Conservation (phyloP, 2,113 vertebrate species). For the Periophthalmus modestus region DNA sequence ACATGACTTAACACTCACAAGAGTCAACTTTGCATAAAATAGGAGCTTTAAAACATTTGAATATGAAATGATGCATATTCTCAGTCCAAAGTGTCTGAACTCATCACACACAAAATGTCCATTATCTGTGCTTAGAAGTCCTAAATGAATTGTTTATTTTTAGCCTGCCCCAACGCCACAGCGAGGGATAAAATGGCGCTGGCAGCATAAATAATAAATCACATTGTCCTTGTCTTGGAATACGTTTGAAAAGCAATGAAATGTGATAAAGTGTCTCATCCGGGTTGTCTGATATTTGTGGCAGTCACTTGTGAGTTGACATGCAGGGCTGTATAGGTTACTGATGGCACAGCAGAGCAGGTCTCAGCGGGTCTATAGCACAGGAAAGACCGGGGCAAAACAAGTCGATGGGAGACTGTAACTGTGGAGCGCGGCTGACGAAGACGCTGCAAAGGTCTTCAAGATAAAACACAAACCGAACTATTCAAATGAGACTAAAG, state of each 20-base stretch:
- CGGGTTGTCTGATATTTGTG: constrained; percentile 78
- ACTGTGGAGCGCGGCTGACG: constrained; percentile 46
- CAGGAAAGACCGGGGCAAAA: constrained; percentile 73
- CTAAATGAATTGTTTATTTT: constrained; percentile 77
- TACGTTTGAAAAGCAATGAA: constrained; percentile 82
- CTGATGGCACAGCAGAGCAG: constrained; percentile 67
- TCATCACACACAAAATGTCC: constrained; percentile 42
- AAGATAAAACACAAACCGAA: constrained; percentile 12
- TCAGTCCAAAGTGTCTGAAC: constrained; percentile 40
- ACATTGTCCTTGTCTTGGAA: constrained; percentile 76
- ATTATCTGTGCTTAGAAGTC: constrained; percentile 67
- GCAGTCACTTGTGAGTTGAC: constrained; percentile 80
- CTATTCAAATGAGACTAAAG: background rate
- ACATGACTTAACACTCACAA: too few relatives aligned
- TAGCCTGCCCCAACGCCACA: constrained; percentile 60
- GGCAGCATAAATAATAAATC: constrained; percentile 81
- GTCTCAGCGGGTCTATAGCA: constrained; percentile 73
- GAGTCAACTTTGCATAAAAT: too few relatives aligned
- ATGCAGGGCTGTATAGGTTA: constrained; percentile 73
- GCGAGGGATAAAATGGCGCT: constrained; percentile 75
- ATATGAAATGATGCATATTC: constrained; percentile 17
- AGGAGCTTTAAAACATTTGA: background rate
- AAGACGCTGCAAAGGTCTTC: constrained; percentile 17
- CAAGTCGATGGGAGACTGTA: constrained; percentile 74
- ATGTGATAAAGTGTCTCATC: constrained; percentile 82